These are phyloP conservation scores for Stichodactyla helianthus DNA, from an alignment of 64 coral and sea anemone genomes.

Conservation along the genomic window DNA sequence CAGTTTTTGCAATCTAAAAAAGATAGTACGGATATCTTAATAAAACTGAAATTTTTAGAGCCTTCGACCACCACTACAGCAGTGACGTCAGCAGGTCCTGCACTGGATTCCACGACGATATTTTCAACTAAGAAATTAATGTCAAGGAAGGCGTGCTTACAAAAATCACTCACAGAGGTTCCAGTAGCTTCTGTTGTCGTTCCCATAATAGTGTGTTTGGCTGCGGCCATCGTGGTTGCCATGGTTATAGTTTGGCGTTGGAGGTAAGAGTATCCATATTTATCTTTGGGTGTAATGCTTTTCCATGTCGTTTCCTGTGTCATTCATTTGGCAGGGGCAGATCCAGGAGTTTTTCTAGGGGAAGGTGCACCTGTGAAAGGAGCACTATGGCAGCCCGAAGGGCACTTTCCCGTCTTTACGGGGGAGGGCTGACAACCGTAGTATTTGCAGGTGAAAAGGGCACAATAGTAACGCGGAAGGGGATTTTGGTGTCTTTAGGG, in stretches of 20 bases:
- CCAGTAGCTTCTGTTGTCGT: not conserved
- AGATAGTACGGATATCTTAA: not conserved
- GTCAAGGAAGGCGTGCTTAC: not conserved
- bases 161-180: not conserved
- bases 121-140: not conserved
- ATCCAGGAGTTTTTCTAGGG: too few relatives aligned
- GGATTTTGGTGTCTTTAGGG: too few relatives aligned
- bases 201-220: not conserved
- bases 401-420: too few relatives aligned
- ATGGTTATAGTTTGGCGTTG: not conserved
- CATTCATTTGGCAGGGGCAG: too few relatives aligned
- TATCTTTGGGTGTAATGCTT: not conserved
- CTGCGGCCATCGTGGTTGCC: not conserved
- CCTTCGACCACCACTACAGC: not conserved
- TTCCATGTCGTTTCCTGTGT: too few relatives aligned
- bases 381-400: too few relatives aligned
- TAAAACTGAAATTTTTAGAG: not conserved
- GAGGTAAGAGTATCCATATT: not conserved
- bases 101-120: not conserved
- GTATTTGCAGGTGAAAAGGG: too few relatives aligned
- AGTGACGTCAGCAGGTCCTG: not conserved
- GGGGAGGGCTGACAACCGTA: too few relatives aligned
- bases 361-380: too few relatives aligned
- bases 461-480: too few relatives aligned
- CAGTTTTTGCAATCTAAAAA: not conserved